These are phyloP conservation scores for Standfussiana lucernea DNA, from an alignment of 2,888 invertebrate genomes.

Conservation along the genomic window DNA sequence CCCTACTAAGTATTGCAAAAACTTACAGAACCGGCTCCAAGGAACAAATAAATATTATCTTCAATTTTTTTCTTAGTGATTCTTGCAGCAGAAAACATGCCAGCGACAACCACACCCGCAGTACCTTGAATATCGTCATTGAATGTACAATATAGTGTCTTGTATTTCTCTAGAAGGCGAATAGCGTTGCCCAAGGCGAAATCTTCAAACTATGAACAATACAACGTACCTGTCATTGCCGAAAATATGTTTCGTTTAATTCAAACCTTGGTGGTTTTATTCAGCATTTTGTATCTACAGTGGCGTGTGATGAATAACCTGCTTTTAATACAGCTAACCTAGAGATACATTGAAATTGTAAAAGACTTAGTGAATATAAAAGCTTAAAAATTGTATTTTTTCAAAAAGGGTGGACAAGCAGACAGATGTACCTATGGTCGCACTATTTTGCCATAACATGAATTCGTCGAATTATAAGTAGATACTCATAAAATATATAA, in stretches of 20 bases:
- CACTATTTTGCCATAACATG: not conserved
- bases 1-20: not conserved
- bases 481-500: not conserved
- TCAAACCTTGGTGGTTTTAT: not conserved
- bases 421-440: not conserved
- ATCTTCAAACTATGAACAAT: constrained; percentile 95
- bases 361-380: not conserved
- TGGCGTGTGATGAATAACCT: not conserved
- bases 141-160: constrained; percentile 97
- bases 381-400: not conserved
- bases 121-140: constrained; percentile 99
- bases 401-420: not conserved
- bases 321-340: not conserved
- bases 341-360: not conserved
- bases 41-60: constrained; percentile 96
- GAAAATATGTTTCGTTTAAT: not conserved
- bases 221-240: not conserved
- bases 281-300: not conserved
- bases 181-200: constrained; percentile 98
- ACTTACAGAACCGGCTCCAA: constrained; percentile 94
- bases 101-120: constrained; percentile 97
- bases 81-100: constrained; percentile 93
- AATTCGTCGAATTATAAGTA: not conserved
- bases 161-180: constrained; percentile 96
- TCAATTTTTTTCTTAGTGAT: constrained; percentile 94